These are phyloP conservation scores for Ancistrus triradiatus DNA, from an alignment of 2,113 vertebrate genomes.

Conservation along the genomic window DNA sequence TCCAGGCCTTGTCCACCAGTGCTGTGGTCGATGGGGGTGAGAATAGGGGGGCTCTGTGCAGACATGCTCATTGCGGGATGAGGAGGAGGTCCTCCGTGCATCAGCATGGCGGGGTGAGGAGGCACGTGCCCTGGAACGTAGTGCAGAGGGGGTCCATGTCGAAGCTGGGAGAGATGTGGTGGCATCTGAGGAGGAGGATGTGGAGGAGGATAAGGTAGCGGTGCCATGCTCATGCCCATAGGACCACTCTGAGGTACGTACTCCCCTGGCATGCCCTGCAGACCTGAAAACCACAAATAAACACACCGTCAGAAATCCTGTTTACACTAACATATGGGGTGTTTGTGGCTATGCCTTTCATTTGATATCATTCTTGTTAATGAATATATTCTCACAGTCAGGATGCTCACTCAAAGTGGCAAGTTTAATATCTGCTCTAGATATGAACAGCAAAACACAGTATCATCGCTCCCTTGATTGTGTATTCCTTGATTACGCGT, in stretches of 20 bases:
- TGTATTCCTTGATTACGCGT: no score
- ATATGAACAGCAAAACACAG: no score
- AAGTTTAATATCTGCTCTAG: background rate
- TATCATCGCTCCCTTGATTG: no score
- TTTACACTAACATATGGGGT: background rate
- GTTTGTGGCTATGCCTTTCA: no score
- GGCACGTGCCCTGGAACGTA: slow-evolving; percentile 84
- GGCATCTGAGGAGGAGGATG: slow-evolving; percentile 82
- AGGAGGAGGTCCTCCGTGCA: slow-evolving; percentile 89
- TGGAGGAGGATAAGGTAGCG: slow-evolving; percentile 76
- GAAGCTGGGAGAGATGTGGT: slow-evolving; percentile 83
- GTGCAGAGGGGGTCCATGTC: slow-evolving; percentile 83
- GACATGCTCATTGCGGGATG: slow-evolving; percentile 91
- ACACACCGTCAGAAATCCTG: slow-evolving; percentile 34
- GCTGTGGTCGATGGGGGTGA: slow-evolving; percentile 83
- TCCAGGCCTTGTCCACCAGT: slow-evolving; percentile 90
- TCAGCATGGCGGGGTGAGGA: slow-evolving; percentile 88
- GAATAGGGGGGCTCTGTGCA: slow-evolving; percentile 88
- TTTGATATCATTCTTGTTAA: no score
- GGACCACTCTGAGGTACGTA: slow-evolving; percentile 97
- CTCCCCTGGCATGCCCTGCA: slow-evolving; percentile 95
- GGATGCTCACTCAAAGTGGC: background rate
- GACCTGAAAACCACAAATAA: slow-evolving; percentile 74
- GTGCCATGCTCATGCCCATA: slow-evolving; percentile 98
- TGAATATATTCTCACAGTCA: no score